phyloP scores from a whole-genome alignment of 2,113 vertebrate species.

The Gopherus flavomarginatus region DNA sequence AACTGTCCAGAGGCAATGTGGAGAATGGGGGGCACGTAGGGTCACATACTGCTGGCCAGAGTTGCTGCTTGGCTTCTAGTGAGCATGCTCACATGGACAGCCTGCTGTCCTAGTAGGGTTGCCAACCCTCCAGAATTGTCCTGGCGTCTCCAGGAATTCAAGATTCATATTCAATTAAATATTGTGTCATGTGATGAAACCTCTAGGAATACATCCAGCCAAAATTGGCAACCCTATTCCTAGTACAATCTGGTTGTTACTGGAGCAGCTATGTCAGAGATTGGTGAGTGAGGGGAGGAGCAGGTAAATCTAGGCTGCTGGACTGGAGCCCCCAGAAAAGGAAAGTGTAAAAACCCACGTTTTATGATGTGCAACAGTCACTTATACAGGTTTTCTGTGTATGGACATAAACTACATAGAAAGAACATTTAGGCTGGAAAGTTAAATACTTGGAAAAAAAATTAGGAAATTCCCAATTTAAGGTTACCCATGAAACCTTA shows the following conservation, averaged over 20 bases:
- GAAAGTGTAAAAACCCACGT: background rate
- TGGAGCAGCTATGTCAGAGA: background rate
- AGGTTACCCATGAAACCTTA: background rate
- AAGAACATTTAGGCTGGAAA: background rate
- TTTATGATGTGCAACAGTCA: background rate
- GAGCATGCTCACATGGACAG: background rate
- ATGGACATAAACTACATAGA: background rate
- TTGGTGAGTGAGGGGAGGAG: background rate
- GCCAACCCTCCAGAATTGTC: too few species aligned
- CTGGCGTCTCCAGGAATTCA: too few species aligned
- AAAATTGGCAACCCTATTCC: too few species aligned
- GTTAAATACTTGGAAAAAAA: background rate
- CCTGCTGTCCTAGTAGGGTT: background rate
- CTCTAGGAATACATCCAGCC: too few species aligned
- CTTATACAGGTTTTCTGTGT: background rate
- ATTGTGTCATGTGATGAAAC: too few species aligned
- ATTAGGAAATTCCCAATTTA: background rate
- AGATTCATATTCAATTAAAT: too few species aligned
- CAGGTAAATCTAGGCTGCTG: background rate
- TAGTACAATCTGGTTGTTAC: background rate
- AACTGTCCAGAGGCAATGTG: background rate
- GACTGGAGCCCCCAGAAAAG: background rate
- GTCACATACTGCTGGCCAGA: background rate
- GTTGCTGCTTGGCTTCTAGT: background rate
- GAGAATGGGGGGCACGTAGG: background rate